Conservation (phyloP, 1,140 invertebrate species). For the Ceratina australensis region DNA sequence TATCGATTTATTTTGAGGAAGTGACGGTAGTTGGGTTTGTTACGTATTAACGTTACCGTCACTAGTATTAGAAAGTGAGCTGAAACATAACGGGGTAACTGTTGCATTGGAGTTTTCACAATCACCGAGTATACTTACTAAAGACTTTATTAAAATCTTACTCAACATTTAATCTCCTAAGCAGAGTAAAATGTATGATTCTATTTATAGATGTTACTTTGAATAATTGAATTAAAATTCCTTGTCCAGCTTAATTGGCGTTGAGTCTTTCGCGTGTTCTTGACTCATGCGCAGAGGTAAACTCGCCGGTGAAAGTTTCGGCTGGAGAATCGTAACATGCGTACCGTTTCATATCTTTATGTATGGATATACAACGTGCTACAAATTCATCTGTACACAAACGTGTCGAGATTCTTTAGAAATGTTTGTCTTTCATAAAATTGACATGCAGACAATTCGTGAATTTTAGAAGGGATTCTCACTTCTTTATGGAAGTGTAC, state of each 20-base stretch:
- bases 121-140: no score
- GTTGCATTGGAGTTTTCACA: no score
- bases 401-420: slow-evolving; percentile 22
- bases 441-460: no score
- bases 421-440: background rate
- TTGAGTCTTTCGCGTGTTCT: no score
- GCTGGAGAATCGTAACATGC: background rate
- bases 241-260: background rate
- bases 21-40: background rate
- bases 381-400: background rate
- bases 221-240: background rate
- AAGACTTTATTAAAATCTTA: no score
- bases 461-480: no score
- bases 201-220: background rate
- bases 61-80: slow-evolving; percentile 34
- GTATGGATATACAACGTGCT: no score
- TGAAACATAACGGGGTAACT: background rate
- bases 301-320: slow-evolving; percentile 48
- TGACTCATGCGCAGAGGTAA: slow-evolving; percentile 4
- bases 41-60: background rate
- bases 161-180: no score
- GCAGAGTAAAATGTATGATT: background rate
- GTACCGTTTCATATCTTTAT: background rate
- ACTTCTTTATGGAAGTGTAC: no score
- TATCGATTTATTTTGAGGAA: no score